Conservation (phyloP, 2,888 invertebrate species). For the Cheiracanthium punctorium region DNA sequence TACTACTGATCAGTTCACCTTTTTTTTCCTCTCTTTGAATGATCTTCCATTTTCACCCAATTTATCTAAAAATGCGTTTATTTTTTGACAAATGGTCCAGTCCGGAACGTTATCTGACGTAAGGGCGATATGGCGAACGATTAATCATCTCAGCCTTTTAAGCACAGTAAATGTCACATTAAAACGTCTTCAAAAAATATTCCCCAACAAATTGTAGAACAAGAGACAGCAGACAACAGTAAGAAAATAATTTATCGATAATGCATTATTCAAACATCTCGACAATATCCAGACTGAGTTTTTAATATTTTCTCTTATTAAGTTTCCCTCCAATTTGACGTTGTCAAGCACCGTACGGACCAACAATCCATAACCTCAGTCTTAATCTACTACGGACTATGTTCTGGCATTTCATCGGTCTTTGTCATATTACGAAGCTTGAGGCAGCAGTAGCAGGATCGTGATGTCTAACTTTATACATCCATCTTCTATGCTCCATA, state of each 20-base stretch:
- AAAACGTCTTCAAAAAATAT: neutral
- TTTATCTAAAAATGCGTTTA: neutral
- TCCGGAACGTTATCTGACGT: neutral
- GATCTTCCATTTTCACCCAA: neutral
- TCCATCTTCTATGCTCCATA: conserved; percentile 1
- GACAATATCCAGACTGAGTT: neutral
- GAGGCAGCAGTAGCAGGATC: neutral
- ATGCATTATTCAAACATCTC: neutral
- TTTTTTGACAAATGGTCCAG: neutral
- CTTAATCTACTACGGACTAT: neutral
- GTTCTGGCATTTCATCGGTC: conserved; percentile 10
- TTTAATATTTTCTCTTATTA: conserved; percentile 18
- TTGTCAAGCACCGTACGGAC: neutral
- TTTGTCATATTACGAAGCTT: conserved; percentile 7
- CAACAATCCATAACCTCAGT: neutral
- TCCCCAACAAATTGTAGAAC: neutral
- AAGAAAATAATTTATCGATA: neutral
- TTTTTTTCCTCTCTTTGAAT: neutral
- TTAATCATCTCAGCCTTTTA: neutral
- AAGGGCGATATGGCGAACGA: neutral
- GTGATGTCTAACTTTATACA: neutral
- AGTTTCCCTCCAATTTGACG: neutral
- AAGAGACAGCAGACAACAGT: neutral
- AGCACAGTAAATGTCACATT: conserved; percentile 3
- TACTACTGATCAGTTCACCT: neutral